Evolutionary conservation across 2,888 invertebrate species (phyloP), one percentile per base, ranked within the genome.

Genomic region (Heteropelma amictum): DNA sequence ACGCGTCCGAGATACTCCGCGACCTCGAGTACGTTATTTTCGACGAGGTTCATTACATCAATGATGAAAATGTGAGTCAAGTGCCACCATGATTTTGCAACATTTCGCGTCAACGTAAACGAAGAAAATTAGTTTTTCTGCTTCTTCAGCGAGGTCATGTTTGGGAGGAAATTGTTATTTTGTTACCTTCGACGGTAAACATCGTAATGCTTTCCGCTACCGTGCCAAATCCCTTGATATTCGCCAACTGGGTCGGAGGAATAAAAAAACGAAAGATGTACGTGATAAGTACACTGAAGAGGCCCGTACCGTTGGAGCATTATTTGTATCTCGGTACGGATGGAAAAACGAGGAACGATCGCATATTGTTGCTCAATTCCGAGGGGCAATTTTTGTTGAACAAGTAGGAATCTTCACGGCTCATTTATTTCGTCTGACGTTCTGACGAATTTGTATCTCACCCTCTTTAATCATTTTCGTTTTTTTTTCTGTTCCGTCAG

Each of bases 31-130:
- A 97, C 91, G 99, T 99, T 1, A 97, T 99, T 83, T 99, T 99
- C 87, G 99, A 99, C 89, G 99, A 99, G 90, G 98, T 99, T 5
- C 99, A 99, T 89, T 99, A 99, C 86, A 97, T 99, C 78, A 99
- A 99, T 89, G 97, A 99, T 90, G 93, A 94, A 42, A 97, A 98
- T 90, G 96, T 95, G 83, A 85, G 87, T 84, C 33, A n/a, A 14
- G 26, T 17, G 5, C 23, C 1, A 5, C 10, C 1, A 7, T 3
- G 40, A n/a, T 12, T n/a, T 6, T 33, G 1, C 8, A 3, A 21
- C 19, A 14, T 35, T 10, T 35, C 33, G 8, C 10, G 23, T 12
- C 23, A 23, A 3, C n/a, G 2, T 4, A 19, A n/a, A 6, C 12
- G n/a, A 35, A 33, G n/a, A 33, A 33, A 2, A 33, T 1, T 19